A percentile compares a stretch with the other conserved stretches of the same genome.
Evolutionary conservation across 2,797 vertebrate species (phyloP).

Genomic region (Hybognathus amarus): DNA sequence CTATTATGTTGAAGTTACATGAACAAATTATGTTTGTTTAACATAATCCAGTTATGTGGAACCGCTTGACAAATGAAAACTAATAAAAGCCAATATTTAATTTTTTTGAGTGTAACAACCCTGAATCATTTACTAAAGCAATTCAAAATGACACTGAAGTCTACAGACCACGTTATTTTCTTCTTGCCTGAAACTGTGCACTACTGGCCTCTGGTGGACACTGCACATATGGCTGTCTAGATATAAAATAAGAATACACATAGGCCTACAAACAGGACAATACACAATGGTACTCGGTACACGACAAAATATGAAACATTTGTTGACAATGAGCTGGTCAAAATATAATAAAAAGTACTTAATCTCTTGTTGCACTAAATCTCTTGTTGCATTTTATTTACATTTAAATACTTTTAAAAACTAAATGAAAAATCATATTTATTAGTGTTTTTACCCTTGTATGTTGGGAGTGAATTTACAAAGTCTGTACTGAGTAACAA

Average conservation of each 20-base stretch:
- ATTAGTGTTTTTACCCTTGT: not conserved
- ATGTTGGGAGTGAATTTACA: not conserved
- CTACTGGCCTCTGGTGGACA: conserved; percentile 52
- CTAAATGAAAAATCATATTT: not conserved
- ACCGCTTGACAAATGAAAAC: no score
- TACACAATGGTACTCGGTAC: not conserved
- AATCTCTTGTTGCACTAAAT: no score
- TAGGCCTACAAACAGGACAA: no score
- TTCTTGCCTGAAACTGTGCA: not conserved
- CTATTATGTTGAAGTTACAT: no score
- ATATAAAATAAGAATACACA: not conserved
- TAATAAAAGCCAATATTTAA: no score
- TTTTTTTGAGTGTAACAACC: no score
- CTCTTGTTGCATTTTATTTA: not conserved
- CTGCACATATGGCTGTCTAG: no score
- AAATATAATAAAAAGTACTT: not conserved
- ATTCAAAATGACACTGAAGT: not conserved
- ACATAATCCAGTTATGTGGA: no score
- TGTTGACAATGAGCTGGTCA: not conserved
- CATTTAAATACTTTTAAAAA: not conserved
- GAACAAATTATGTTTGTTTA: no score
- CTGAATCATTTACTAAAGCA: not conserved
- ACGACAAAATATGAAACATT: not conserved
- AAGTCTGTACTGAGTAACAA: not conserved
- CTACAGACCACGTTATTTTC: not conserved